Base-by-base conservation (phyloP, 2,888 invertebrate genomes). In the Acrocera orbiculus region DNA sequence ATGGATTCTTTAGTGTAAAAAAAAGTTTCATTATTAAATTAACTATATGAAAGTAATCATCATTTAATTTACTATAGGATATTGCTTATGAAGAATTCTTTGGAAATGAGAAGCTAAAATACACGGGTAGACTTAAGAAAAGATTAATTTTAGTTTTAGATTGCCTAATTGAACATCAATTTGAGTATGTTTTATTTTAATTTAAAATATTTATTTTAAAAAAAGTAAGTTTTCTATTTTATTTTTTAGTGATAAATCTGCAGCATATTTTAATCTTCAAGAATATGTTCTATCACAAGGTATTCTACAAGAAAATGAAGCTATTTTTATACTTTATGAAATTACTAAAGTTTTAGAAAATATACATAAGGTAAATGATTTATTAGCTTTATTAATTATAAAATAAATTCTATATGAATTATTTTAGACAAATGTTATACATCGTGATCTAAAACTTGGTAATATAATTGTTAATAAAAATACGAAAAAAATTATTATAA, bases 271-370 rank as follows among this genome's bases (percentile, higher is more conserved):
- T 22, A 78, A 76, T 51, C 60, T 79, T 4, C 77, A 79, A 48
- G 73, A 79, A 47, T 77, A 80, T 50, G 76, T 81, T 15, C 78
- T 80, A 30, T 71, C 70, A 55, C 76, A 77, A 38, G 79, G 78
- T 51, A 77, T 76, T 49, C 65, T 82, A 4, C 66, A 69, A 0
- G 80, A 82, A 50, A 70, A 68, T 45, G 77, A 80, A 51, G 76
- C 79, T 2, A 63, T 81, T 25, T 51, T 73, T 30, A 76, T 81
- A 50, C 78, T 81, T 51, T 71, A 70, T 50, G 74, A 79, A 53
- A 74, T 78, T 44, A 76, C 80, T 25, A 64, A 70, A 49, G 73
- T 80, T 31, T 78, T 81, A 3, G 69, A 74, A 33, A 70, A 69
- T 57, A 64, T 82, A 44, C 81, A 82, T 61, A 69, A 73, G 64